A percentile compares a stretch with the other conserved stretches of the same genome.
Evolutionary conservation across 2,888 invertebrate genomes (phyloP).

Genomic region (Rhagophthalmus giganteus): DNA sequence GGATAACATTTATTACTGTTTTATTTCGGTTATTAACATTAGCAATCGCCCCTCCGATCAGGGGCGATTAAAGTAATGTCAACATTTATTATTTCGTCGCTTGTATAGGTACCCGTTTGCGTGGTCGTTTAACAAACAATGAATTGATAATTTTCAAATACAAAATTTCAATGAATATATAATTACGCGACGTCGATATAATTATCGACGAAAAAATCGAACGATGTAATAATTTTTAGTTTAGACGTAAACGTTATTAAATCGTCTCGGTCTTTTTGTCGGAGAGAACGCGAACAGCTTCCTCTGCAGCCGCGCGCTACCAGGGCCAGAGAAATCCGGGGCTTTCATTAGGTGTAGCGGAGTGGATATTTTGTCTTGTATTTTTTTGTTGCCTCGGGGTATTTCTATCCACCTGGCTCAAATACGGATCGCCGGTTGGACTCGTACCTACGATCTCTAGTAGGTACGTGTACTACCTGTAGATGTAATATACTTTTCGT

Average conservation of each 20-base stretch:
- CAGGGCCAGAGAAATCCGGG: constrained; percentile 21
- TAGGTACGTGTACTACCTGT: constrained; percentile 32
- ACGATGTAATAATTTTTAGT: too few relatives aligned
- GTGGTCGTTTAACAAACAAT: too few relatives aligned
- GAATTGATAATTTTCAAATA: too few relatives aligned
- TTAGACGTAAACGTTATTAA: too few relatives aligned
- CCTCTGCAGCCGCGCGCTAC: constrained; percentile 24
- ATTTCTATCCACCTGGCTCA: constrained; percentile 32
- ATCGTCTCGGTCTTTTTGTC: constrained; percentile 8
- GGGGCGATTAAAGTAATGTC: too few relatives aligned
- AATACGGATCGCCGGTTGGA: constrained; percentile 22
- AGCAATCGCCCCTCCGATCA: too few relatives aligned
- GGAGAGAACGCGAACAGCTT: constrained; percentile 21
- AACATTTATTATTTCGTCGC: too few relatives aligned
- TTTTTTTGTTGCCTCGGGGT: constrained; percentile 27
- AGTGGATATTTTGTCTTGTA: constrained; percentile 31
- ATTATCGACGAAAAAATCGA: too few relatives aligned
- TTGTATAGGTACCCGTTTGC: too few relatives aligned
- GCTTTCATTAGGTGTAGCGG: constrained; percentile 33
- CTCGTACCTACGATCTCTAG: constrained; percentile 14
- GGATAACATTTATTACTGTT: too few relatives aligned
- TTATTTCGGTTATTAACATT: neutral
- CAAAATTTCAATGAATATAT: too few relatives aligned
- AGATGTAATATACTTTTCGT: constrained; percentile 10
- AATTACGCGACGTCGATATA: too few relatives aligned